Evolutionary conservation across 2,888 invertebrate genomes (phyloP).

Genomic region (Tetrapedia diversipes): DNA sequence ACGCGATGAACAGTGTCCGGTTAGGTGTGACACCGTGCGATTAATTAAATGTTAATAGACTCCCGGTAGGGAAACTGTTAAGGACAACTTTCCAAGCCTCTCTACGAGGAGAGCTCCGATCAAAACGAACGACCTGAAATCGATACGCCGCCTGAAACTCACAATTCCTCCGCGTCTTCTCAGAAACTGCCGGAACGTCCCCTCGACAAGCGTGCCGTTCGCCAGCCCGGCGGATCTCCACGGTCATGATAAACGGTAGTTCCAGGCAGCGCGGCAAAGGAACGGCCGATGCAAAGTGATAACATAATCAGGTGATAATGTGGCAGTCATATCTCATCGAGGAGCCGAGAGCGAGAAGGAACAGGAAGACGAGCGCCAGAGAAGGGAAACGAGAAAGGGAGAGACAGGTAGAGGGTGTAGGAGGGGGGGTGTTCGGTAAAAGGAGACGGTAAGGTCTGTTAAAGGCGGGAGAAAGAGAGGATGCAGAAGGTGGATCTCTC

Average conservation of each 20-base stretch:
- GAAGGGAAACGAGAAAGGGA: background rate
- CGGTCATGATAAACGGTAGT: slow-evolving; percentile 75
- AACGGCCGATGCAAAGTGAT: slow-evolving; percentile 79
- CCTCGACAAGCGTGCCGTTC: slow-evolving; percentile 46
- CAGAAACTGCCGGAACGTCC: slow-evolving; percentile 23
- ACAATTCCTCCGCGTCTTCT: background rate
- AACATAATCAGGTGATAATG: slow-evolving; percentile 81
- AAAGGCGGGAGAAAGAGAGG: background rate
- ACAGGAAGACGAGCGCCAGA: slow-evolving; percentile 10
- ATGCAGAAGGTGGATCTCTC: slow-evolving; percentile 38
- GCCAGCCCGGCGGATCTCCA: slow-evolving; percentile 48
- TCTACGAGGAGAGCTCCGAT: no score
- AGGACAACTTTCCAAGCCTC: no score
- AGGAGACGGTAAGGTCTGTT: slow-evolving; percentile 13
- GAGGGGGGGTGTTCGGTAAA: slow-evolving; percentile 32
- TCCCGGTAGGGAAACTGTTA: no score
- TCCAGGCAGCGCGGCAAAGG: slow-evolving; percentile 73
- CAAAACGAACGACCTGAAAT: background rate
- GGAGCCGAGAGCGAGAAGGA: slow-evolving; percentile 58
- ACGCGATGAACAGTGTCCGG: no score
- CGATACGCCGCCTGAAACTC: background rate
- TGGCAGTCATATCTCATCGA: slow-evolving; percentile 76
- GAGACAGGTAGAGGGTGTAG: slow-evolving; percentile 11
- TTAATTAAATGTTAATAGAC: no score
- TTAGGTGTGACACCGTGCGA: no score